Evolutionary conservation across 35 echinoderm and acorn worm species (phyloP).

Genomic region (Stichopus chloronotus): DNA sequence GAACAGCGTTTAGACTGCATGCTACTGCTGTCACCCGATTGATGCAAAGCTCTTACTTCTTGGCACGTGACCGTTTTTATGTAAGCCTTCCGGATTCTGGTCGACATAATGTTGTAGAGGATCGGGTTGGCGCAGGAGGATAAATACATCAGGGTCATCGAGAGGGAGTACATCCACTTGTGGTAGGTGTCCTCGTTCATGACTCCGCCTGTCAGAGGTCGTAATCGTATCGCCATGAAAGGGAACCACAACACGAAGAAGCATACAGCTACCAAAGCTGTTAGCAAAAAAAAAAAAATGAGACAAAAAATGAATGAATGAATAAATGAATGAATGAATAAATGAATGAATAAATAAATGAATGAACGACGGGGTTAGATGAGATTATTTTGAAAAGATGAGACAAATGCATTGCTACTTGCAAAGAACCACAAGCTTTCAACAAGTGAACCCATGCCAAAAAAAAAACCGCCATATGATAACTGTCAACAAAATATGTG

Average conservation of each 20-base stretch:
- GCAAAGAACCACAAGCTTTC: too few relatives aligned
- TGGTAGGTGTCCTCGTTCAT: slow-evolving; percentile 24
- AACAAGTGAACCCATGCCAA: too few relatives aligned
- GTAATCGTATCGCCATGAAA: slow-evolving; percentile 76
- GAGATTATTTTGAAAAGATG: too few relatives aligned
- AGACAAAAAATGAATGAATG: not conserved
- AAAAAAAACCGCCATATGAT: too few relatives aligned
- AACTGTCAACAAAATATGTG: too few relatives aligned
- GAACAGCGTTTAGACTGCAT: slow-evolving; percentile 32
- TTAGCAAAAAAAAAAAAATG: not conserved
- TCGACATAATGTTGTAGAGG: slow-evolving; percentile 95
- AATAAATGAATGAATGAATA: too few relatives aligned
- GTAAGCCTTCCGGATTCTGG: slow-evolving; percentile 81
- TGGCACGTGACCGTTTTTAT: slow-evolving; percentile 74
- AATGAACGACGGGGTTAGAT: too few relatives aligned
- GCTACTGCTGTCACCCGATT: not conserved
- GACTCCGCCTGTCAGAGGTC: slow-evolving; percentile 4
- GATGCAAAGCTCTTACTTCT: slow-evolving; percentile 78
- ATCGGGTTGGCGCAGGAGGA: slow-evolving; percentile 85
- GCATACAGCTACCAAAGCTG: slow-evolving; percentile 78
- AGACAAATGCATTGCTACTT: too few relatives aligned
- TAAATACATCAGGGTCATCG: slow-evolving; percentile 75
- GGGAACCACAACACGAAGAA: slow-evolving; percentile 91
- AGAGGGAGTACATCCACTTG: slow-evolving; percentile 73
- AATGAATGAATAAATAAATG: too few relatives aligned